Percentiles rank a stretch among this genome's conserved stretches.
These are phyloP conservation scores for Xenopus borealis DNA, from an alignment of 2,113 vertebrate genomes.

Conservation along the genomic window DNA sequence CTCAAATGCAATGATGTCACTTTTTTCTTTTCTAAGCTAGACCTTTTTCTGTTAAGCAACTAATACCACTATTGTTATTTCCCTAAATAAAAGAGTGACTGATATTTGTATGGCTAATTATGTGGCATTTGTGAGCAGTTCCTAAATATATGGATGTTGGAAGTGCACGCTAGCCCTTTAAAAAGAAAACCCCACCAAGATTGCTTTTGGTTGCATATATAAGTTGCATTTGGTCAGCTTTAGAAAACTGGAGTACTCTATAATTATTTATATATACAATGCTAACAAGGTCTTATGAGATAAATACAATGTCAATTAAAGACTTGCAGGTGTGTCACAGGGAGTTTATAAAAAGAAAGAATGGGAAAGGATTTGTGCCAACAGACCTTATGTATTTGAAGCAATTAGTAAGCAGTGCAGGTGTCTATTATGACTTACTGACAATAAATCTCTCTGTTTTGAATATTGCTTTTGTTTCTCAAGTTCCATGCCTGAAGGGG, in stretches of 20 bases:
- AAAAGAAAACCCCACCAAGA: neutral
- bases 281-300: slow-evolving; percentile 57
- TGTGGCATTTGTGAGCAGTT: no score
- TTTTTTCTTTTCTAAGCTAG: no score
- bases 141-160: neutral
- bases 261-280: slow-evolving; percentile 34
- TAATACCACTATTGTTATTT: no score
- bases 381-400: slow-evolving; percentile 54
- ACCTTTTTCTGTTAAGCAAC: no score
- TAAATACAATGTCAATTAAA: slow-evolving; percentile 58
- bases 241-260: neutral
- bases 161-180: neutral
- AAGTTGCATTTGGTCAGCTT: neutral
- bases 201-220: slow-evolving; percentile 6
- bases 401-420: slow-evolving; percentile 64
- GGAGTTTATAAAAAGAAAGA: slow-evolving; percentile 52
- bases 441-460: slow-evolving; percentile 68
- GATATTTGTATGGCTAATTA: no score
- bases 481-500: slow-evolving; percentile 62
- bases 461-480: slow-evolving; percentile 64
- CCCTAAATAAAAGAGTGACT: no score
- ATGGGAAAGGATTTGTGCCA: slow-evolving; percentile 50
- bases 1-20: no score
- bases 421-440: slow-evolving; percentile 66
- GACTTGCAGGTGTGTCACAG: slow-evolving; percentile 54